phyloP scores from a whole-genome alignment of 1,140 invertebrate genomes.

The Oreohelix idahoensis region DNA sequence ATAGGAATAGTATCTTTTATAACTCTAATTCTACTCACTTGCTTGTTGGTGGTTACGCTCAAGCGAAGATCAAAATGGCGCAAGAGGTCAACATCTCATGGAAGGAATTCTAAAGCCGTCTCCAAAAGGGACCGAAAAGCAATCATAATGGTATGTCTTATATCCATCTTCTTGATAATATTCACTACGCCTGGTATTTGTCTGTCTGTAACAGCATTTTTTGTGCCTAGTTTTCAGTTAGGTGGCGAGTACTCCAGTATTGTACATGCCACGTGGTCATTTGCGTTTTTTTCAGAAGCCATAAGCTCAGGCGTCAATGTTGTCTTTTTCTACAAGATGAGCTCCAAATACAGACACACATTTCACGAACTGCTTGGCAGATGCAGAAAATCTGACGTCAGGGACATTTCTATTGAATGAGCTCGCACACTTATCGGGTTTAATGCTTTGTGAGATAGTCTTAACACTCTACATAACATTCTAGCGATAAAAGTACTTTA shows the following conservation, averaged over 20 bases:
- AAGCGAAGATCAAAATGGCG: neutral
- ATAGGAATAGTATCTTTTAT: neutral
- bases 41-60: neutral
- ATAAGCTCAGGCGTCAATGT: constrained; percentile 1
- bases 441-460: no score
- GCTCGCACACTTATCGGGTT: no score
- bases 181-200: neutral
- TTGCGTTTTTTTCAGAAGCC: neutral
- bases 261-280: neutral
- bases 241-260: neutral
- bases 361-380: neutral
- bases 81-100: neutral
- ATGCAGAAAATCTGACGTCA: neutral
- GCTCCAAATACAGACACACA: neutral
- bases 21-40: neutral
- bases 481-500: no score
- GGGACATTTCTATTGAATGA: no score
- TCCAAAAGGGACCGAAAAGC: neutral
- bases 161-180: neutral
- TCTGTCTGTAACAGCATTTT: neutral
- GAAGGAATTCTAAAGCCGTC: neutral
- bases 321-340: constrained; percentile 1
- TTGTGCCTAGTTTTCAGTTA: neutral
- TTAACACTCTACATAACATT: no score
- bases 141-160: neutral